Base-by-base conservation (phyloP, 1,140 invertebrate genomes). In the Meloidogyne exigua region DNA sequence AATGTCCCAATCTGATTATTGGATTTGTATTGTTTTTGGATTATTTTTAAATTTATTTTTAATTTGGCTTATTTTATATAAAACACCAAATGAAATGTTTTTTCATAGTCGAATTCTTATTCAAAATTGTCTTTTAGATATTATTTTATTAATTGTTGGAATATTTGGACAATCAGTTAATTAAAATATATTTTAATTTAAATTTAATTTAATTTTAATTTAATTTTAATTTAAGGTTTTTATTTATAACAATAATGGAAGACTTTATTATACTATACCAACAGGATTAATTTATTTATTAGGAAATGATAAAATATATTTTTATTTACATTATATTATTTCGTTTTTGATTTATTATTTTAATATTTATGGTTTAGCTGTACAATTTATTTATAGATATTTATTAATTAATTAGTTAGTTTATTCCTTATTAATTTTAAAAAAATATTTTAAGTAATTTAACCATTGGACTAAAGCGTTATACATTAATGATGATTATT, bases 21-120 rank as follows among this genome's bases (percentile, higher is more conserved):
- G n/a, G 18, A n/a, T 57, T 57, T 57, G 49, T 57, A n/a, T 57
- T 7, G 9, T 57, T 57, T 57, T 57, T 57, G 49, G 49, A 57
- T 57, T 57, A 7, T 9, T n/a, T n/a, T 57, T 57, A n/a, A 57
- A 57, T 57, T 57, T 57, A n/a, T 57, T n/a, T 57, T 57, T 57
- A 57, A 57, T 57, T 57, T 57, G 49, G 49, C 49, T 57, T 57
- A 57, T 57, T 57, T 57, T 57, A n/a, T 9, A 9, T n/a, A 57
- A 57, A 57, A 57, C 49, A n/a, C 49, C 49, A n/a, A 57, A 57
- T n/a, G 49, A 57, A 57, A 57, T 57, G 49, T 57, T 57, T 57
- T 0, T 15, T 1, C 49, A 57, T n/a, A 57, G 49, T 57, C 49
- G 49, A n/a, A 57, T 57, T 57, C n/a, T 57, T n/a, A n/a, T 57